Base-by-base conservation (phyloP, 1,140 invertebrate species). In the Ganaspis sp. region DNA sequence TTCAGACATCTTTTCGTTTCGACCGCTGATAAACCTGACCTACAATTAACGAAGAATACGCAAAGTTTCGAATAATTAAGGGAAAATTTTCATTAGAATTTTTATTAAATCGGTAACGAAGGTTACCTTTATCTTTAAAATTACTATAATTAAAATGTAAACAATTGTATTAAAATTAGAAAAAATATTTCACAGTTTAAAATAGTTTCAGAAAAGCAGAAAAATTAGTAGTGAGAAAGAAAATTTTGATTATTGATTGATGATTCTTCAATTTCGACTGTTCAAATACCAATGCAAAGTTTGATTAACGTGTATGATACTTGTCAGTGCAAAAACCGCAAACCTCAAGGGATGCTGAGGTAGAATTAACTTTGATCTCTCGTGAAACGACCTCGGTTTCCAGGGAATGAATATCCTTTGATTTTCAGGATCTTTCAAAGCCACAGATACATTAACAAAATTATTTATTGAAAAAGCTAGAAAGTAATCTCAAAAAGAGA, bases 11-110 rank as follows among this genome's bases (percentile, higher is more conserved):
- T 34, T 69, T 70, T 72, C 49, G 34, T 38, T 49, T 73, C 64
- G 76, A 70, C 38, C 69, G 40, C 42, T 49, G 40, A 77, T 77
- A 72, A 74, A 53, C 45, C 21, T 69, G 26, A 26, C 37, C 21
- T 70, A 69, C 75, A 72, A 79, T 79, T 73, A 76, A 75, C 70
- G 17, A 21, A 38, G 74, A 74, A 69, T 53, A 38, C 23, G 58
- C 69, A 45, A 76, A 79, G 72, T 81, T 81, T 76, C 53, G 77
- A 81, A 81, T 26, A 64, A 64, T 64, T 29, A 64, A 64, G 23
- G n/a, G 26, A 6, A n/a, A 29, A 64, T 29, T 64, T 64, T 54
- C 17, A 71, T 77, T 77, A 38, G 73, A 76, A 54, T 72, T 37
- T 70, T 26, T 15, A 26, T 58, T 58, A 54, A 49, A 73, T 45